A percentile compares a stretch with the other conserved stretches of the same genome.
These are phyloP conservation scores for Callocephalon fimbriatum DNA, from an alignment of 2,113 vertebrate genomes.

Conservation along the genomic window DNA sequence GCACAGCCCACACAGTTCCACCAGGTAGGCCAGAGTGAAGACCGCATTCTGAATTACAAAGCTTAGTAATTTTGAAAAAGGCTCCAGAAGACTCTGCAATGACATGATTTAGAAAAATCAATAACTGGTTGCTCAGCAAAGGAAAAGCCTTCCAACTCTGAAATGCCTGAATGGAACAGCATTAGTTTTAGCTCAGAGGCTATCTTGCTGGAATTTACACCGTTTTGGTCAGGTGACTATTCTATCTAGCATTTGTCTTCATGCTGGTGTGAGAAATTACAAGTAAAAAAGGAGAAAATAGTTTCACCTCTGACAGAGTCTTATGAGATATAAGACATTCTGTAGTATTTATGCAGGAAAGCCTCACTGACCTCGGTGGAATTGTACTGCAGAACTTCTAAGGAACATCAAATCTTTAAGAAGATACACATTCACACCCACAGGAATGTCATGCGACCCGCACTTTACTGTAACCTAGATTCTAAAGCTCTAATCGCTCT, in stretches of 20 bases:
- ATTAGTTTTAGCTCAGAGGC: slow-evolving; percentile 29
- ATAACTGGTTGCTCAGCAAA: neutral
- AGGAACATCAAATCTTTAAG: slow-evolving; percentile 3
- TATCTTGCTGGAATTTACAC: neutral
- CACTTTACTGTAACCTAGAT: slow-evolving; percentile 47
- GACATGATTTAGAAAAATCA: slow-evolving; percentile 40
- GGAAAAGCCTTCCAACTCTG: slow-evolving; percentile 14
- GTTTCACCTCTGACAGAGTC: neutral
- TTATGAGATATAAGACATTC: neutral
- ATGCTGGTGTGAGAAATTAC: neutral
- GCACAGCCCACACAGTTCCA: slow-evolving; percentile 96
- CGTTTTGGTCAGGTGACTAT: neutral
- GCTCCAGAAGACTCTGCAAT: slow-evolving; percentile 94
- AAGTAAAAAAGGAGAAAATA: neutral
- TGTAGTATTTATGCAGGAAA: neutral
- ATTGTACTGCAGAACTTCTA: neutral
- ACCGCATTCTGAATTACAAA: slow-evolving; percentile 97
- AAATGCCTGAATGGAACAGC: neutral
- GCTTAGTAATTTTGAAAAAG: slow-evolving; percentile 95
- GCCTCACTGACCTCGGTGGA: neutral
- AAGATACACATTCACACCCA: slow-evolving; percentile 16
- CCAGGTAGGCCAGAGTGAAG: slow-evolving; percentile 93
- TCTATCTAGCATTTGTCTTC: neutral
- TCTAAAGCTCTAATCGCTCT: slow-evolving; percentile 7
- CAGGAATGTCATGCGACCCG: slow-evolving; percentile 10